Conservation (phyloP, 2,797 vertebrate species). For the Artibeus lituratus region DNA sequence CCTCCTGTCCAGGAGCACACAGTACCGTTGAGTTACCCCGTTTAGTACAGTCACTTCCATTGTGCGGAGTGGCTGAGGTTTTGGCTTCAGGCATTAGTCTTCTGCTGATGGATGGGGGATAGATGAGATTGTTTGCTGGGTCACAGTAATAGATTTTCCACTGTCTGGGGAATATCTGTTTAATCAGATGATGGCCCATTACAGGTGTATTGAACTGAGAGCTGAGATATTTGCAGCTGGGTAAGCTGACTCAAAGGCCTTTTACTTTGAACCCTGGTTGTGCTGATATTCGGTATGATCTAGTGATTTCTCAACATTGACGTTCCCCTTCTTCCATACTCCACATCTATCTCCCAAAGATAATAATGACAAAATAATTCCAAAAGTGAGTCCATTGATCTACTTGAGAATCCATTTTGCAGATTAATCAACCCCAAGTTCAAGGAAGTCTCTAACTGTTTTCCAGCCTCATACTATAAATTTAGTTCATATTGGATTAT, state of each 20-base stretch:
- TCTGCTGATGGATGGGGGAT: background rate
- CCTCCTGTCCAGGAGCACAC: background rate
- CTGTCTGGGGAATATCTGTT: background rate
- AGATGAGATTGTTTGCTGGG: background rate
- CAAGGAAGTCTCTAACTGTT: background rate
- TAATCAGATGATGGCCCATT: background rate
- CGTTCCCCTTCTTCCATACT: background rate
- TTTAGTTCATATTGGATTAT: background rate
- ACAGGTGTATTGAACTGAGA: background rate
- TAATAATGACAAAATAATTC: constrained; percentile 7
- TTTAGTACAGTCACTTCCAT: background rate
- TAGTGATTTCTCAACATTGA: background rate
- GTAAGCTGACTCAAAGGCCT: background rate
- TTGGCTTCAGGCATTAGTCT: background rate
- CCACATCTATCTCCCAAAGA: background rate
- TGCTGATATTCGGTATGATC: background rate
- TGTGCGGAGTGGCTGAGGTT: background rate
- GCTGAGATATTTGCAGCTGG: background rate
- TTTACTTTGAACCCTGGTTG: background rate
- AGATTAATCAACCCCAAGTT: background rate
- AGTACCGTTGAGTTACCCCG: background rate
- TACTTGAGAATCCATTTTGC: background rate
- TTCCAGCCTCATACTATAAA: background rate
- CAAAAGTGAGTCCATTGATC: background rate
- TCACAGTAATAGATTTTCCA: background rate